Percentiles rank a stretch among this genome's conserved stretches.
Evolutionary conservation across 2,888 invertebrate genomes (phyloP).

Genomic region (Cataglyphis albicans): DNA sequence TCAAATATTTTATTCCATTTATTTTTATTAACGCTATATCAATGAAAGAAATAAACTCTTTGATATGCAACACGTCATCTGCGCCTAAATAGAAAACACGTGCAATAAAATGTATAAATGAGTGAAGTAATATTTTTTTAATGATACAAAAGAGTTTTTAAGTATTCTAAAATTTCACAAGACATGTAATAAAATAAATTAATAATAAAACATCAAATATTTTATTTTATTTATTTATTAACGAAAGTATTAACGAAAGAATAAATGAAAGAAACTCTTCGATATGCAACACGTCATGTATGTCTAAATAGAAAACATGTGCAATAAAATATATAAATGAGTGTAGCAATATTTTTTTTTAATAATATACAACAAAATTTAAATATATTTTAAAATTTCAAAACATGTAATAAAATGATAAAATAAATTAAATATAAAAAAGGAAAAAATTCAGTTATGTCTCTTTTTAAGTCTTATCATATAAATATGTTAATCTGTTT

Average conservation of each 20-base stretch:
- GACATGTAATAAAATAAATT: too few relatives aligned
- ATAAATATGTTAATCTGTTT: not conserved
- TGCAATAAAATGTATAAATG: conserved; percentile 5
- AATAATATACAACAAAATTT: not conserved
- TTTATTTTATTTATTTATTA: conserved; percentile 24
- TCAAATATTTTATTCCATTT: conserved; percentile 24
- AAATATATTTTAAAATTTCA: not conserved
- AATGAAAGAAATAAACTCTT: not conserved
- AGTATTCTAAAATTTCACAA: not conserved
- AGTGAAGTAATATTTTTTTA: conserved; percentile 11
- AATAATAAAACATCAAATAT: conserved; percentile 4
- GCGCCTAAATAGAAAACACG: not conserved
- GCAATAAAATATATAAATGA: not conserved
- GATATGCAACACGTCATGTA: too few relatives aligned
- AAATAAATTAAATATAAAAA: not conserved
- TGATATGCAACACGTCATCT: conserved; percentile 7
- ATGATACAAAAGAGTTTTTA: not conserved
- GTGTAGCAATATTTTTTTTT: not conserved
- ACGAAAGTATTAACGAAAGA: not conserved
- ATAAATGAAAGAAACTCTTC: not conserved
- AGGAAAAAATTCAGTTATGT: not conserved
- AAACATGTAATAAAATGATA: not conserved
- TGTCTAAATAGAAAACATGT: too few relatives aligned
- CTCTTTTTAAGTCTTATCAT: not conserved
- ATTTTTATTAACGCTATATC: conserved; percentile 12